These are phyloP conservation scores for Xyrichtys novacula DNA, from an alignment of 2,797 vertebrate species.

Conservation along the genomic window DNA sequence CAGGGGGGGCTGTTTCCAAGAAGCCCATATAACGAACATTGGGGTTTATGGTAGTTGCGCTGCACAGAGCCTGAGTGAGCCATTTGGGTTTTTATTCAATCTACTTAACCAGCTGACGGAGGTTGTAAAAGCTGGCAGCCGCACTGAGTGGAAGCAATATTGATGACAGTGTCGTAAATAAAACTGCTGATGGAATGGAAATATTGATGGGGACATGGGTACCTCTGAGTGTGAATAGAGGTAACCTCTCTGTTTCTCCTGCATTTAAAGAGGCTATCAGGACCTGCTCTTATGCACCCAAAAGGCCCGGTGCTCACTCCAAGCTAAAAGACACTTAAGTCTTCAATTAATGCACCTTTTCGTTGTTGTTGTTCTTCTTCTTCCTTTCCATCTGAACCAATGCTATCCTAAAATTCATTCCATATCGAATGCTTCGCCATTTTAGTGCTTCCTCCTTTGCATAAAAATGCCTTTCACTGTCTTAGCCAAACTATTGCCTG, in stretches of 20 bases:
- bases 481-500: too few species aligned
- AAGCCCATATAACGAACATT: conserved; percentile 57
- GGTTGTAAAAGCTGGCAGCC: conserved; percentile 59
- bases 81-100: conserved; percentile 72
- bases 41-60: conserved; percentile 49
- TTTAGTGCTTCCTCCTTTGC: too few species aligned
- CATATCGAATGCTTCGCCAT: too few species aligned
- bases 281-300: not conserved
- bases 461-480: too few species aligned
- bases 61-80: conserved; percentile 44
- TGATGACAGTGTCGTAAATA: conserved; percentile 64
- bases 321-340: not conserved
- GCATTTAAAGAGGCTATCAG: not conserved
- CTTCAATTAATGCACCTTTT: too few species aligned
- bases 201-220: conserved; percentile 47
- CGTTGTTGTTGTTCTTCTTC: too few species aligned
- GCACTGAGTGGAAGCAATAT: conserved; percentile 44
- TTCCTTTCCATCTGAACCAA: conserved; percentile 8
- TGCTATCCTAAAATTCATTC: too few species aligned
- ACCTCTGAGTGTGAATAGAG: conserved; percentile 18
- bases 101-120: conserved; percentile 69
- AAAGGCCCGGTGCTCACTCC: not conserved
- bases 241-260: conserved; percentile 20
- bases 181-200: conserved; percentile 61
- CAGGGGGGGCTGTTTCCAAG: conserved; percentile 29